Evolutionary conservation across 2,797 vertebrate species (phyloP), one percentile per base, ranked within the genome.

Genomic region (Lycodopsis pacificus): DNA sequence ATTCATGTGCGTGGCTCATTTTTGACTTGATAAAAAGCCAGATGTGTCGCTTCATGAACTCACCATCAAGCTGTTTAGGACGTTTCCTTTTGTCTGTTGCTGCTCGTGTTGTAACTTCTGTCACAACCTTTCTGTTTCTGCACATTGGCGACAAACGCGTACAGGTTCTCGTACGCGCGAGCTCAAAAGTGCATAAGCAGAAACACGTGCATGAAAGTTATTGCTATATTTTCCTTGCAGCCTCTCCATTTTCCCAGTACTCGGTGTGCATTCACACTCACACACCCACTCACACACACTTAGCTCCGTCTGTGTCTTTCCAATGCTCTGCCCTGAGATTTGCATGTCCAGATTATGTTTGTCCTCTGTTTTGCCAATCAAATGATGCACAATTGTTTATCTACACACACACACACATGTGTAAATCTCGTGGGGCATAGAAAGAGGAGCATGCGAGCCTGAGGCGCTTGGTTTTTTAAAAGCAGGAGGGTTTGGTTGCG

Each of bases 291-390:
- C 34, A 56, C 22, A 56, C 63, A 70, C 75, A 65, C 67, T 58
- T 9, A 11, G 36, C 58, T 65, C 61, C 19, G 3, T 70, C 77
- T 72, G 64, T 27, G n/a, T 73, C 70, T 82, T 66, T 65, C 46
- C 63, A 61, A 77, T 65, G 81, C 49, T 73, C 19, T 74, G 68
- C 77, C 77, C 77, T 53, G 48, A 64, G 40, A 93, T 96, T 96
- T 96, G 94, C 94, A 94, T 95, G 87, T 48, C 76, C 79, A 88
- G 83, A 91, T 93, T 91, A 61, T 91, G 89, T 90, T 85, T 89
- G 79, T 88, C 87, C 78, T 46, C 89, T 86, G 85, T 84, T 94
- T 95, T 95, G 92, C 84, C 76, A 95, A 94, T 87, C 95, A 95
- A 95, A 95, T 95, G 72, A 92, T 73, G 77, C 75, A 51, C 79